Evolutionary conservation across 2,888 invertebrate genomes (phyloP), one percentile per base, ranked within the genome.

Genomic region (Diarsia rubi): DNA sequence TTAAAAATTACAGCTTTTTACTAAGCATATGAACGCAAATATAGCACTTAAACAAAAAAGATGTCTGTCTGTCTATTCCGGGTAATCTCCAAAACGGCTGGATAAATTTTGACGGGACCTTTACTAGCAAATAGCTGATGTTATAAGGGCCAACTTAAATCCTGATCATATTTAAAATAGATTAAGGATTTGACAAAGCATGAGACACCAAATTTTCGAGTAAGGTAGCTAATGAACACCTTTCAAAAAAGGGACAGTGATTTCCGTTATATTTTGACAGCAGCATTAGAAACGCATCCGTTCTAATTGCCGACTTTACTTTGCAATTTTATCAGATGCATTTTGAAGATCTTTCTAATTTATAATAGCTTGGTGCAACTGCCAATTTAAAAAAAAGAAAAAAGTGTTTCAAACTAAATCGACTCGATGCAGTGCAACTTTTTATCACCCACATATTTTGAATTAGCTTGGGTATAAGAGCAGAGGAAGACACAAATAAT

Each of bases 221-320:
- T 67, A 59, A 44, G 59, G 44, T 59, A 27, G 24, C 47, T 66
- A 59, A 59, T 47, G 12, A 27, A 9, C 16, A 16, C 27, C 16
- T 69, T 60, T 64, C 66, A 60, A 65, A 52, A 79, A 72, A 64
- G 11, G 21, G 16, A 31, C 16, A 37, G 44, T 63, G 75, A 63
- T 57, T 63, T 63, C 74, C 62, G 37, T 64, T 94, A 94, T 94
- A 94, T 96, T 96, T 90, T 95, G 95, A 95, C 94, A 93, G 90
- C 83, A 87, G 87, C 90, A 89, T 92, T 90, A 89, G 87, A 84
- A 91, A 92, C 89, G 91, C 92, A 92, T 92, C 91, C 42, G n/a
- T 69, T 89, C 92, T 95, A 95, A 95, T 95, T 92, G 94, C 86
- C 93, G 90, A 85, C 81, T 73, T 73, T 60, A 68, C 75, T 78